These are phyloP conservation scores for Geodia barretti DNA, from an alignment of 37 sponge, comb jelly and placozoan genomes.

Conservation along the genomic window DNA sequence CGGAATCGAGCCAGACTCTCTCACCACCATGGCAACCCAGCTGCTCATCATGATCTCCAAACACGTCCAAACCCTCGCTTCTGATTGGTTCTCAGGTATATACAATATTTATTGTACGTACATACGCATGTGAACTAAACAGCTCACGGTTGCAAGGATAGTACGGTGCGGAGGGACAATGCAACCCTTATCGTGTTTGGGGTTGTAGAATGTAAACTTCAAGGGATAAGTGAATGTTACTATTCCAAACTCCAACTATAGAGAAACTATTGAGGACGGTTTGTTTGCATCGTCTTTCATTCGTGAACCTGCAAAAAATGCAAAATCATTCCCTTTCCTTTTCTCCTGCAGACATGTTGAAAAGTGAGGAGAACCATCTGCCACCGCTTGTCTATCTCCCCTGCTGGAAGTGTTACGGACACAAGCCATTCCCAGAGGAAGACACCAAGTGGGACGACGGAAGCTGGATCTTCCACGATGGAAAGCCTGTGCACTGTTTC, in stretches of 20 bases:
- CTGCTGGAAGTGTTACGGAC: constrained; percentile 77
- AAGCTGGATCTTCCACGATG: background rate
- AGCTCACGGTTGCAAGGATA: too few species aligned
- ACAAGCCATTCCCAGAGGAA: background rate
- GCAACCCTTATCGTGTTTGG: too few species aligned
- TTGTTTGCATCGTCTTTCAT: too few species aligned
- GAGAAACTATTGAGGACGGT: too few species aligned
- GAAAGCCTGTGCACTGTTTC: constrained; percentile 43
- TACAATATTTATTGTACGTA: too few species aligned
- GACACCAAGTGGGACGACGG: background rate
- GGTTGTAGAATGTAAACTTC: too few species aligned
- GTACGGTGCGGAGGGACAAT: too few species aligned
- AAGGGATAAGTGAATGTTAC: too few species aligned
- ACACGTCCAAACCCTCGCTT: constrained; percentile 71
- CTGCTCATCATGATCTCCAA: constrained; percentile 64
- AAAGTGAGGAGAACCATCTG: background rate
- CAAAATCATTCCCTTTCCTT: too few species aligned
- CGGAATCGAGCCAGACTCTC: background rate
- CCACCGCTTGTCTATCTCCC: constrained; percentile 44
- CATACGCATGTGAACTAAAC: too few species aligned
- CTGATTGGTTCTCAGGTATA: constrained; percentile 76
- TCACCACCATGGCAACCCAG: constrained; percentile 48
- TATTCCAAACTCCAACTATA: too few species aligned
- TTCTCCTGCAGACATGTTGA: background rate
- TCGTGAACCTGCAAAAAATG: too few species aligned